Conservation (phyloP, 2,888 invertebrate species). For the Cataglyphis albicans region DNA sequence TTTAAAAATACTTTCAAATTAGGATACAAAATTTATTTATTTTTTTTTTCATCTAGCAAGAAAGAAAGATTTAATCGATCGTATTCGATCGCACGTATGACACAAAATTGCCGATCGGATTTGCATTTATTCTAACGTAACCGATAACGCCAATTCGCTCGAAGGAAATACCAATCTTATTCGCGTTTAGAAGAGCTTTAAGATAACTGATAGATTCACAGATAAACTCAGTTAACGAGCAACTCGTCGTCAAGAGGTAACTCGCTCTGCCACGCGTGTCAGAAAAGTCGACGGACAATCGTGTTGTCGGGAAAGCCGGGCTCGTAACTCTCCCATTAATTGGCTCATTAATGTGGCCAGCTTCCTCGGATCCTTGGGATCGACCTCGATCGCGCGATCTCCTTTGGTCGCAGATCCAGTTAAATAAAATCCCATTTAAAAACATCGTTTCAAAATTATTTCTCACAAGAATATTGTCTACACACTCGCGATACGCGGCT, state of each 20-base stretch:
- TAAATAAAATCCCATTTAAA: constrained; percentile 17
- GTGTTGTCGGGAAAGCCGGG: constrained; percentile 43
- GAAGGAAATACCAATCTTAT: constrained; percentile 30
- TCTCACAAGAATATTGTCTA: background rate
- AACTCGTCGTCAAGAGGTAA: constrained; percentile 34
- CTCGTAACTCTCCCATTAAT: constrained; percentile 46
- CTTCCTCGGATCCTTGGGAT: constrained; percentile 41
- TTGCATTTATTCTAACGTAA: constrained; percentile 34
- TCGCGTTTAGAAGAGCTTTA: constrained; percentile 22
- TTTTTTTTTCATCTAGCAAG: constrained; percentile 4
- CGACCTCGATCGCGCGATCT: constrained; percentile 46
- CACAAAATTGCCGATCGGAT: constrained; percentile 24
- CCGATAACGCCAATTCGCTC: constrained; percentile 11
- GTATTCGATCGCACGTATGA: constrained; percentile 9
- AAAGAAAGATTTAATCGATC: constrained; percentile 27
- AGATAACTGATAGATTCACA: constrained; percentile 30
- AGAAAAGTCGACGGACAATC: constrained; percentile 50
- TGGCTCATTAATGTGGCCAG: constrained; percentile 47
- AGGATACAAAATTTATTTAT: background rate
- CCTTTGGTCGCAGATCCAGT: constrained; percentile 18
- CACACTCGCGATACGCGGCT: background rate
- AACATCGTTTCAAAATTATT: background rate
- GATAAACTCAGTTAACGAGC: constrained; percentile 44
- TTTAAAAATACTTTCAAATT: background rate
- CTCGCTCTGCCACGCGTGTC: constrained; percentile 27